Base-by-base conservation (phyloP, 2,113 vertebrate genomes). In the Phalacrocorax brasilianus region DNA sequence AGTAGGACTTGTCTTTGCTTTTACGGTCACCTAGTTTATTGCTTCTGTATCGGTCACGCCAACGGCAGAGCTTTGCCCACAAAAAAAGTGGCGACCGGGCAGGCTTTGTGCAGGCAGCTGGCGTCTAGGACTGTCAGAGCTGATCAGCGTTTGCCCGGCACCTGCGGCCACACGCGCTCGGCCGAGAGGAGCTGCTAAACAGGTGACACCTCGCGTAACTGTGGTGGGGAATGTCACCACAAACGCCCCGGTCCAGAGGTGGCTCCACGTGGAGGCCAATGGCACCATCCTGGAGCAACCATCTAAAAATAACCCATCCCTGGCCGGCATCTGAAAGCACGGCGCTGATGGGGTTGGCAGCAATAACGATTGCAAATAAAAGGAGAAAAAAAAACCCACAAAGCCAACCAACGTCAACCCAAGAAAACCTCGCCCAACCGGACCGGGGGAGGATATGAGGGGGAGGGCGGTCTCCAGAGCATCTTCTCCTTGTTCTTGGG, bases 11-110 rank as follows among this genome's bases (percentile, higher is more conserved):
- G 98, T 98, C 98, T 98, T 95, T 90, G 96, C 98, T 98, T 97
- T 98, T 97, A 88, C 96, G 96, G 98, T 99, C 98, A 98, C 98
- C 98, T 98, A 98, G 97, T 98, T 98, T 98, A 98, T 99, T 97
- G 97, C 95, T 96, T 98, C 97, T 97, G 98, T 97, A 96, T 98
- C 88, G 85, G 98, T 97, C 95, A 89, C 13, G 98, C 99, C 98
- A 95, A 35, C 89, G 98, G 98, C 99, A 94, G 97, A 94, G 32
- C 91, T 68, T 84, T 93, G 94, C 94, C 98, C 97, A 87, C 95
- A 83, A 84, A 93, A 95, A 96, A 97, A 82, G 80, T 97, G 97
- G 97, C 32, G 78, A 90, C 33, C 16, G 94, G 98, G 97, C 96
- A 93, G 98, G 98, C 97, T 95, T 70, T 88, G 86, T 90, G 97